A percentile compares a stretch with the other conserved stretches of the same genome.
phyloP scores from a whole-genome alignment of 2,797 vertebrate genomes.

The Pseudocheirus occidentalis region DNA sequence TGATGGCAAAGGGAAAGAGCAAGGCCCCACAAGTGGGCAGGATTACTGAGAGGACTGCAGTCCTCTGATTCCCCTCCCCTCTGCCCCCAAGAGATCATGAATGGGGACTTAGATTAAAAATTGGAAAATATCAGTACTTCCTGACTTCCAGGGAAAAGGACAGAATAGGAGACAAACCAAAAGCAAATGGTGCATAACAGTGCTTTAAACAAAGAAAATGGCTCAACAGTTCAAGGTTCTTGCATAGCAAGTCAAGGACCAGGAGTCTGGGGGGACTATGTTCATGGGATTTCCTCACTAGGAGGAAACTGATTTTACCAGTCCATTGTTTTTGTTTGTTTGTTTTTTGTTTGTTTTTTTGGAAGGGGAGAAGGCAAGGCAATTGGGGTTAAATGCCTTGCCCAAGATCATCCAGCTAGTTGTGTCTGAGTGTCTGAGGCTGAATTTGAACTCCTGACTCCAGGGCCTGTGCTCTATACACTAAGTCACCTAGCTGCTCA shows the following conservation, averaged over 20 bases:
- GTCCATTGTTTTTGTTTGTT: not conserved
- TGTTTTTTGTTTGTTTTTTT: too few species aligned
- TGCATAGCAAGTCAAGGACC: not conserved
- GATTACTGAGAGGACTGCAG: not conserved
- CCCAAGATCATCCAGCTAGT: too few species aligned
- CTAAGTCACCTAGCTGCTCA: not conserved
- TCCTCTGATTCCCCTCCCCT: rapidly evolving
- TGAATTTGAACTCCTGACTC: too few species aligned
- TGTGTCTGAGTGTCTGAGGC: too few species aligned
- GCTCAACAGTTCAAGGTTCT: not conserved
- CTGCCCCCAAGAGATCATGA: not conserved
- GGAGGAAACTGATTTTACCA: not conserved
- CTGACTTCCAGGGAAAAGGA: not conserved
- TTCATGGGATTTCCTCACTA: not conserved
- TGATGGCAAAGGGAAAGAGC: not conserved
- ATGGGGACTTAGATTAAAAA: not conserved
- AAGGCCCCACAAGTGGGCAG: not conserved
- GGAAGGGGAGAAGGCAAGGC: too few species aligned
- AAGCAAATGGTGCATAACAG: not conserved
- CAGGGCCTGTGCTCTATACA: too few species aligned
- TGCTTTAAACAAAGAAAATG: not conserved
- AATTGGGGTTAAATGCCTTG: too few species aligned
- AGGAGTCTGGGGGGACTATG: not conserved
- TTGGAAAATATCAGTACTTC: not conserved
- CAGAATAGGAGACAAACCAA: not conserved